Percentiles rank a stretch among this genome's conserved stretches.
Evolutionary conservation across 2,113 vertebrate genomes (phyloP).

Genomic region (Paramormyrops kingsleyae): DNA sequence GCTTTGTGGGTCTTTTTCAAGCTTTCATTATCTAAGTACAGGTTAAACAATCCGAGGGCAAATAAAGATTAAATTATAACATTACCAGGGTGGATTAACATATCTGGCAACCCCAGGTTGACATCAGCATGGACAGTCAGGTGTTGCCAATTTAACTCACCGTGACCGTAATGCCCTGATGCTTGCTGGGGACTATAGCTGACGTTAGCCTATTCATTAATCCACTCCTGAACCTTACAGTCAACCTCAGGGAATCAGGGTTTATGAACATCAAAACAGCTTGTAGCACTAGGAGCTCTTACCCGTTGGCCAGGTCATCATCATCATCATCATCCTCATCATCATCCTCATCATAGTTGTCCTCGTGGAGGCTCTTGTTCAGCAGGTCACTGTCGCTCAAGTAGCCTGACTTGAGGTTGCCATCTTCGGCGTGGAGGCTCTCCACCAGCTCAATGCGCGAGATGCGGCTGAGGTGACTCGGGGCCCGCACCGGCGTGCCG

Average conservation of each 20-base stretch:
- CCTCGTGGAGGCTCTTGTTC: slow-evolving; percentile 74
- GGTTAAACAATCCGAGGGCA: background rate
- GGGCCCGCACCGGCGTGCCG: slow-evolving; percentile 72
- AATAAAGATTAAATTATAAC: background rate
- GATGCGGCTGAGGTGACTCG: slow-evolving; percentile 75
- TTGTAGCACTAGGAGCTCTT: slow-evolving; percentile 14
- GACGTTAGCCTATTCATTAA: background rate
- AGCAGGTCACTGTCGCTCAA: slow-evolving; percentile 76
- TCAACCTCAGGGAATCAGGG: background rate
- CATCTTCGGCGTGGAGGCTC: slow-evolving; percentile 66
- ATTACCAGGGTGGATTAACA: background rate
- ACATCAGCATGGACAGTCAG: background rate
- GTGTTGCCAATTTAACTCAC: background rate
- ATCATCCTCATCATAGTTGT: slow-evolving; percentile 57
- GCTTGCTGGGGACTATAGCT: background rate
- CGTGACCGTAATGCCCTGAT: background rate
- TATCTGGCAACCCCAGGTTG: background rate
- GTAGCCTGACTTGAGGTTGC: slow-evolving; percentile 81
- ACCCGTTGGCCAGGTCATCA: slow-evolving; percentile 88
- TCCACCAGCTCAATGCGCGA: slow-evolving; percentile 81
- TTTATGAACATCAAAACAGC: background rate
- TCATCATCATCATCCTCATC: slow-evolving; percentile 60
- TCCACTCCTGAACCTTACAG: background rate
- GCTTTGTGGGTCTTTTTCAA: background rate
- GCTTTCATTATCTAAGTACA: background rate